Conservation (phyloP, 2,113 vertebrate genomes). For the Chamaetylas fuelleborni region DNA sequence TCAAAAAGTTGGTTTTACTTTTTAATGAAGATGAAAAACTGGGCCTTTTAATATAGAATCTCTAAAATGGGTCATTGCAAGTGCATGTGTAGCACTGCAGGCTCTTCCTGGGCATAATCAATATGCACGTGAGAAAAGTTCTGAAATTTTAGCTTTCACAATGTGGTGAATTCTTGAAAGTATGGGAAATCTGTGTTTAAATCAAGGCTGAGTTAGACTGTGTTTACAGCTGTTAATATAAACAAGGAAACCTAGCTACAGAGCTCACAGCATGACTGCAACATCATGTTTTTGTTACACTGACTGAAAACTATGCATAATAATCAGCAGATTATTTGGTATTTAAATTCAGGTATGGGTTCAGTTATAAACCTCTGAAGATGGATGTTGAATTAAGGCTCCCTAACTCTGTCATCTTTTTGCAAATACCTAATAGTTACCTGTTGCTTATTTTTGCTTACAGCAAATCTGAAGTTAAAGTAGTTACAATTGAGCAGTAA, state of each 20-base stretch:
- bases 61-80: constrained; percentile 5
- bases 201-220: constrained; percentile 62
- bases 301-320: constrained; percentile 80
- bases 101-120: constrained; percentile 8
- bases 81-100: neutral
- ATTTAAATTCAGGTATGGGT: constrained; percentile 76
- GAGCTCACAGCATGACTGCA: constrained; percentile 70
- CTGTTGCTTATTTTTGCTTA: constrained; percentile 3
- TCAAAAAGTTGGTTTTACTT: neutral
- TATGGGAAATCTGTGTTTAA: constrained; percentile 69
- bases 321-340: constrained; percentile 76
- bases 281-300: constrained; percentile 79
- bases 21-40: neutral
- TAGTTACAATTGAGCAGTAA: constrained; percentile 41
- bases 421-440: constrained; percentile 33
- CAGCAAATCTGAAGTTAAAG: neutral
- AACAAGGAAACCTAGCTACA: constrained; percentile 73
- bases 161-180: constrained; percentile 41
- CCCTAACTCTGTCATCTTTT: constrained; percentile 42
- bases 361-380: constrained; percentile 66
- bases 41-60: neutral
- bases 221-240: constrained; percentile 80
- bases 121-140: constrained; percentile 42
- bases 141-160: constrained; percentile 44
- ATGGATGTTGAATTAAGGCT: constrained; percentile 62